Percentiles rank a stretch among this genome's conserved stretches.
Evolutionary conservation across 2,888 invertebrate genomes (phyloP).

Genomic region (Druceiella hillmani): DNA sequence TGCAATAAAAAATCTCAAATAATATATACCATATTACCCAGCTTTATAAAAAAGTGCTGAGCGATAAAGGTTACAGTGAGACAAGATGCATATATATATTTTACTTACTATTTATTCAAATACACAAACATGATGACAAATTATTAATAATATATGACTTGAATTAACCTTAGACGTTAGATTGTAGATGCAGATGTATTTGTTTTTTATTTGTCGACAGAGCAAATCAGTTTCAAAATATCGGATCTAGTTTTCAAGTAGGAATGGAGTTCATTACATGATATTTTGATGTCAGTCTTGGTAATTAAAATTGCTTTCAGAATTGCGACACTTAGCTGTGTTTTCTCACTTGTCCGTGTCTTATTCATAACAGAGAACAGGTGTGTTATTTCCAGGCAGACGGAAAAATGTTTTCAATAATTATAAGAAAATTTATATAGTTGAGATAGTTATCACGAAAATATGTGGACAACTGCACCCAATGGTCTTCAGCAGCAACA

Average conservation of each 20-base stretch:
- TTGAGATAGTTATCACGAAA: conserved; percentile 17
- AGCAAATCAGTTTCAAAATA: conserved; percentile 16
- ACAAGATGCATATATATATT: no score
- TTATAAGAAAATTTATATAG: conserved; percentile 15
- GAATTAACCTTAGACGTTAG: no score
- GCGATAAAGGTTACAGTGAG: no score
- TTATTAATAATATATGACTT: no score
- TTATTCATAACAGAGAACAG: conserved; percentile 15
- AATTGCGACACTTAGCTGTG: conserved; percentile 21
- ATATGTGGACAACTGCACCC: conserved; percentile 20
- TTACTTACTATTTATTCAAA: no score
- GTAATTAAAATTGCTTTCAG: conserved; percentile 21
- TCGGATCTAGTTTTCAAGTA: conserved; percentile 19
- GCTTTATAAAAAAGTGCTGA: no score
- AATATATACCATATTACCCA: no score
- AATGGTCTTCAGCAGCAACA: conserved; percentile 26
- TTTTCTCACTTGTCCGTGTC: conserved; percentile 21
- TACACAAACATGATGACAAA: no score
- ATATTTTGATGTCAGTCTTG: conserved; percentile 16
- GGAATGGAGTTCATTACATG: conserved; percentile 15
- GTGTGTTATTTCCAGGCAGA: conserved; percentile 16
- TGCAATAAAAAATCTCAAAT: no score
- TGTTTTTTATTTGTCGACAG: conserved; percentile 15
- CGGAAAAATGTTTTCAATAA: conserved; percentile 18
- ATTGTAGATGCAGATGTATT: no score